A percentile compares a stretch with the other conserved stretches of the same genome.
Conservation (phyloP, 2,888 invertebrate species). For the Mamestra brassicae region DNA sequence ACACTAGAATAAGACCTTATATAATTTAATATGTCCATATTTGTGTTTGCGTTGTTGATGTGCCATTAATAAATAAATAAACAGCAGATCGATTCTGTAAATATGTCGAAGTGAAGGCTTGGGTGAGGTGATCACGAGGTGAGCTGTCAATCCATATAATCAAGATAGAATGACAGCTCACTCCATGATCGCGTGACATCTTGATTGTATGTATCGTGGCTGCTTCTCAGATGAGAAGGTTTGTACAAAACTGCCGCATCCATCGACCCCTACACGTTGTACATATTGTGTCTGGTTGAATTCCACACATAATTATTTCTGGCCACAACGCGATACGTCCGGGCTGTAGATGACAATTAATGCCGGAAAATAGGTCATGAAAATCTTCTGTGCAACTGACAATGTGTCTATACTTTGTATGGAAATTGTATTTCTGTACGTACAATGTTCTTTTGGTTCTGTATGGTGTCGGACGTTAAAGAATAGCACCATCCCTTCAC, state of each 20-base stretch:
- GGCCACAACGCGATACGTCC: conserved; percentile 82
- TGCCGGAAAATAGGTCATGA: conserved; percentile 78
- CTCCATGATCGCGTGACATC: too few relatives aligned
- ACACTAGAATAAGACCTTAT: too few relatives aligned
- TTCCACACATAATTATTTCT: conserved; percentile 89
- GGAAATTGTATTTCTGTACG: background rate
- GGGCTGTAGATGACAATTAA: conserved; percentile 83
- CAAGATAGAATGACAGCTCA: too few relatives aligned
- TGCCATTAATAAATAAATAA: too few relatives aligned
- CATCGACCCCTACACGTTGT: conserved; percentile 27
- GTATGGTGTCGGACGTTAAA: background rate
- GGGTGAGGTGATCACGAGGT: too few relatives aligned
- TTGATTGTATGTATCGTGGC: too few relatives aligned
- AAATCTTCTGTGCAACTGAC: conserved; percentile 40
- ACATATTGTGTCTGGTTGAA: conserved; percentile 81
- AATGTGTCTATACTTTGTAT: conserved; percentile 42
- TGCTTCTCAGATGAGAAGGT: too few relatives aligned
- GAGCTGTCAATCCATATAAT: too few relatives aligned
- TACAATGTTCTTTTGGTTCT: background rate
- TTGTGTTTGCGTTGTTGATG: too few relatives aligned
- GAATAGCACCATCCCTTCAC: background rate
- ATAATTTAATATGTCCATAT: too few relatives aligned
- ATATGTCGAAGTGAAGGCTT: too few relatives aligned
- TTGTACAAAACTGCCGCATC: conserved; percentile 36
- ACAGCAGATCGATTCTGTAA: too few relatives aligned